These are phyloP conservation scores for Marronus borbonicus DNA, from an alignment of 2,888 invertebrate genomes.

Conservation along the genomic window DNA sequence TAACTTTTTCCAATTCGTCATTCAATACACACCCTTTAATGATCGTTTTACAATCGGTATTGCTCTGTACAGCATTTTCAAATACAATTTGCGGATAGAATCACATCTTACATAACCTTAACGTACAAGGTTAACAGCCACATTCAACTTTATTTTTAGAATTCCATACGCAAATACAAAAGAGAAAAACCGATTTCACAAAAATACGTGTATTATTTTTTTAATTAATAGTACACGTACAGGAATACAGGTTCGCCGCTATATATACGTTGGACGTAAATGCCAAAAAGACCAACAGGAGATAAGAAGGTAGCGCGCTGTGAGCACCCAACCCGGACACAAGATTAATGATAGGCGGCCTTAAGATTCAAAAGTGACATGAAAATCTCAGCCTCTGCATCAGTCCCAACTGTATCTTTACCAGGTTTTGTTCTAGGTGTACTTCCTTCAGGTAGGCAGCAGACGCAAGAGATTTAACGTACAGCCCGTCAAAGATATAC, in stretches of 20 bases:
- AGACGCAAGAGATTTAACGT: conserved; percentile 53
- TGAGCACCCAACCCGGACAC: conserved; percentile 59
- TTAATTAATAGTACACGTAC: conserved; percentile 35
- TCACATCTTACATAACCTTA: neutral
- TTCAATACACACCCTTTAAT: too few relatives aligned
- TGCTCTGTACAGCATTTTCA: too few relatives aligned
- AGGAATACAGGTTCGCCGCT: conserved; percentile 27
- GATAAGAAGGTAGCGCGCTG: conserved; percentile 58
- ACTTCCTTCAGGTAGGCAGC: conserved; percentile 60
- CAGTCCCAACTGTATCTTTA: conserved; percentile 67
- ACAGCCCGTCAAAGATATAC: conserved; percentile 49
- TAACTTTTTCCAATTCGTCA: too few relatives aligned
- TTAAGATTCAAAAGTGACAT: conserved; percentile 71
- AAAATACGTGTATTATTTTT: conserved; percentile 18
- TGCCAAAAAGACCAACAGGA: conserved; percentile 48
- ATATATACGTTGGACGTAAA: conserved; percentile 48
- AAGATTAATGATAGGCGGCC: conserved; percentile 71
- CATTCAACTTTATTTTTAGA: too few relatives aligned
- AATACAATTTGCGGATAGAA: neutral
- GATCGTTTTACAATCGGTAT: too few relatives aligned
- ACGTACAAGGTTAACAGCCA: neutral
- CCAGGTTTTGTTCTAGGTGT: conserved; percentile 67
- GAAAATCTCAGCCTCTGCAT: conserved; percentile 70
- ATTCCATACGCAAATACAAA: neutral
- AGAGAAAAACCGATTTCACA: conserved; percentile 4